phyloP scores from a whole-genome alignment of 2,888 invertebrate genomes.

The Meiosimyza decipiens region DNA sequence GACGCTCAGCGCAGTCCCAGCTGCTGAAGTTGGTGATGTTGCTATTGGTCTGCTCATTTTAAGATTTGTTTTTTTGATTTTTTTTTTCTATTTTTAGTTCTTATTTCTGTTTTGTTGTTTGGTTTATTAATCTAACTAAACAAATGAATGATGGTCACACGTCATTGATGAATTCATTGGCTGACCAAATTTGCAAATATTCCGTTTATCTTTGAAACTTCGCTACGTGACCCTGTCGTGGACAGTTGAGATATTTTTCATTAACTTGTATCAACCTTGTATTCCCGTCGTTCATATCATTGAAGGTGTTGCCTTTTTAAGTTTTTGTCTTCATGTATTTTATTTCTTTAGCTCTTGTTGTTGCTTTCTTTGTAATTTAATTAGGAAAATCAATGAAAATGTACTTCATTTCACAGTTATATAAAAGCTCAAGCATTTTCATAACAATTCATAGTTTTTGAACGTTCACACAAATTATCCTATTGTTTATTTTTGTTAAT shows the following conservation, averaged over 20 bases:
- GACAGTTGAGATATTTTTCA: background rate
- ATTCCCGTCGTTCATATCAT: constrained; percentile 4
- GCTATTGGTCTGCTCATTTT: background rate
- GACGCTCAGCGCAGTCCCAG: constrained; percentile 23
- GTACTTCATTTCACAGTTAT: background rate
- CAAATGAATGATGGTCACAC: background rate
- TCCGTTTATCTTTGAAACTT: background rate
- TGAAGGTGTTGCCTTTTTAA: background rate
- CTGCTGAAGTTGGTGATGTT: constrained; percentile 39
- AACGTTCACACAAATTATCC: background rate
- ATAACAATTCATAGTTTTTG: background rate
- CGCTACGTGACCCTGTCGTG: background rate
- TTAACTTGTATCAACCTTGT: background rate
- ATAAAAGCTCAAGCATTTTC: background rate
- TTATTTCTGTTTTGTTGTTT: constrained; percentile 8
- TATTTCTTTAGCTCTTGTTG: background rate
- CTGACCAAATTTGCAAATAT: too few relatives aligned
- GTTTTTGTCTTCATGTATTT: background rate
- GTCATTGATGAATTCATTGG: constrained; percentile 28
- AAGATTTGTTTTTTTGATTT: background rate
- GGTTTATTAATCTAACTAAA: constrained; percentile 3
- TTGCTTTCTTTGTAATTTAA: background rate
- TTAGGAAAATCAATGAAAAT: background rate
- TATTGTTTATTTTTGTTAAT: constrained; percentile 16
- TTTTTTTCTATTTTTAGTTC: constrained; percentile 10